Base-by-base conservation (phyloP, 2,797 vertebrate species). In the Micrastur ruficollis region DNA sequence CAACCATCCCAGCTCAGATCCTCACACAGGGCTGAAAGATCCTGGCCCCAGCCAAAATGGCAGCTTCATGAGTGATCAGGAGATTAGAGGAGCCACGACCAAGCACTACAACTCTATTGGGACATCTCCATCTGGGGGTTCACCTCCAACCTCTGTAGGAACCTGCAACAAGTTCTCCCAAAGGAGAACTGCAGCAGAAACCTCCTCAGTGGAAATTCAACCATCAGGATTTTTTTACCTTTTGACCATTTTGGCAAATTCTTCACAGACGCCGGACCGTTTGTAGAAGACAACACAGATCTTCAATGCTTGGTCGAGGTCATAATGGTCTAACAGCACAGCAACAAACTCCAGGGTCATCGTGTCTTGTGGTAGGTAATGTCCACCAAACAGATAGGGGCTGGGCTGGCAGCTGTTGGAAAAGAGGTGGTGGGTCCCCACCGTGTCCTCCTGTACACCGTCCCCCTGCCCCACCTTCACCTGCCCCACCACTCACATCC, bases 261-360 rank as follows among this genome's bases (percentile, higher is more conserved):
- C 40, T 32, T 53, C 8, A 1, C 19, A 81, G 20, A 5, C 3
- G 2, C 62, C 47, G 0, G 27, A 70, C 25, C 21, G 3, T 34
- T 47, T 34, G 86, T 61, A 61, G 62, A 89, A 61, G 53, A 55
- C 47, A 1, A 82, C 21, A 1, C n/a, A 55, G 62, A 89, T 67
- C 40, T 75, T 52, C 16, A 0, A 3, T 4, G 2, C 6, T 8
- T 14, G 1, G 0, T n/a, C 1, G 0, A 40, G 2, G 1, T 8
- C 12, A 14, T 1, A 14, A 14, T 3, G 2, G 14, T 50, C 16
- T 3, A 78, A 32, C 13, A 67, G 55, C n/a, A 68, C 53, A 3
- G 78, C 62, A 2, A 89, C 19, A 4, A 89, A 82, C 55, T 81
- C 47, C 70, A 75, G n/a, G 31, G 70, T 89, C 86, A 89, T 74